Evolutionary conservation across 1,140 invertebrate species (phyloP), one percentile per base, ranked within the genome.

Genomic region (Maniola jurtina): DNA sequence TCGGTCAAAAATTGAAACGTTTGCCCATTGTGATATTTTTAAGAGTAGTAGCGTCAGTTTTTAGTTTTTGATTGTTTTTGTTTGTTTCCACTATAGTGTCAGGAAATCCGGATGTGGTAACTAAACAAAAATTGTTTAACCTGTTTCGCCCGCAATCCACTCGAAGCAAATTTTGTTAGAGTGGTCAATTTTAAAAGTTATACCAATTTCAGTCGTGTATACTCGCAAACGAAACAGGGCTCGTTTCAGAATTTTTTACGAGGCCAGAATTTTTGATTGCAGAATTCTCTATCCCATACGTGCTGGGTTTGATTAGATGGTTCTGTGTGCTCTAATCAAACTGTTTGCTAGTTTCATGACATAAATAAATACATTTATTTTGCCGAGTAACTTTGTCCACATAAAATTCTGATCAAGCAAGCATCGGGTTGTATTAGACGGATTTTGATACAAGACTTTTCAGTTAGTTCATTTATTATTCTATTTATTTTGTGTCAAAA

Each of bases 221-320:
- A 45, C 60, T 13, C 36, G 33, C 13, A 61, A 57, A 42, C 14
- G 48, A 66, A 48, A 61, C 50, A 9, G 59, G 38, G 14, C 57
- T 35, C 59, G 42, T 47, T 25, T 64, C 13, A 9, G 34, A 48
- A 52, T 38, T 60, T 66, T 66, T 61, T 61, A 61, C 54, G 52
- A 61, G 60, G 47, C 9, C 38, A 15, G 56, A 61, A 61, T 66
- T 61, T 66, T 66, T 66, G 64, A 66, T 66, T 66, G 64, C 64
- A 35, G 38, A 61, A 47, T 66, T 65, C 65, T 52, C 8, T 48
- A 16, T 52, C 15, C 5, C 48, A 52, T 7, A 40, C 52, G 25
- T 48, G 52, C 36, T 36, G 64, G 61, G 52, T 67, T 66, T 67
- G 59, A 67, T 61, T 67, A 61, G 65, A 67, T 57, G 34, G 25